A percentile compares a stretch with the other conserved stretches of the same genome.
These are phyloP conservation scores for Salpingus planirostris DNA, from an alignment of 2,888 invertebrate genomes.

Conservation along the genomic window DNA sequence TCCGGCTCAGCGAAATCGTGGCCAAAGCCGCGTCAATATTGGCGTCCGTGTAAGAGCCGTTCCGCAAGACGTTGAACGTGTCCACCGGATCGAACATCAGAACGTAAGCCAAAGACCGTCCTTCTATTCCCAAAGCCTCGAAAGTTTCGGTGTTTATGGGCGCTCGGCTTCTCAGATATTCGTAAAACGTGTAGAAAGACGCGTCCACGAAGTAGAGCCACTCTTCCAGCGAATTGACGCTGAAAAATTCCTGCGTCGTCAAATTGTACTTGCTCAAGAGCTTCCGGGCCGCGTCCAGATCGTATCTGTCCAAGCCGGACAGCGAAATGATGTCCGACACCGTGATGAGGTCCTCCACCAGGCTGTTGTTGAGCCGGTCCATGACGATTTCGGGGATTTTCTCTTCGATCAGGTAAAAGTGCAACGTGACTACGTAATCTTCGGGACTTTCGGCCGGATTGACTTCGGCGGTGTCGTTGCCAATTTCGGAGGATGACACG, in stretches of 20 bases:
- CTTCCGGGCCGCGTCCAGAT: not conserved
- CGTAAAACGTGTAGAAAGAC: not conserved
- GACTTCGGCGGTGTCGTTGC: too few species aligned
- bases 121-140: not conserved
- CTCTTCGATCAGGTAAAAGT: conserved; percentile 3
- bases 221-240: not conserved
- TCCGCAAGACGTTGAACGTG: not conserved
- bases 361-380: conserved; percentile 1
- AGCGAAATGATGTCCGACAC: not conserved
- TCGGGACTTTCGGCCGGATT: not conserved
- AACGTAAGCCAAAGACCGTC: not conserved
- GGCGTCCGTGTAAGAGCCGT: conserved; percentile 1
- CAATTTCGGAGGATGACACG: too few species aligned
- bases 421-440: conserved; percentile 2
- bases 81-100: not conserved
- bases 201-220: not conserved
- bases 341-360: not conserved
- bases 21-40: not conserved
- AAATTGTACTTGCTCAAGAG: conserved; percentile 1
- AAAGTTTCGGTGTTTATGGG: not conserved
- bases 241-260: not conserved
- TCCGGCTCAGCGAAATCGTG: not conserved
- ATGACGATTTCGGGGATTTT: conserved; percentile 1
- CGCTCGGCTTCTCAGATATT: not conserved
- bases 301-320: not conserved